A percentile compares a stretch with the other conserved stretches of the same genome.
phyloP scores from a whole-genome alignment of 1,140 invertebrate genomes.

The Maniola jurtina region DNA sequence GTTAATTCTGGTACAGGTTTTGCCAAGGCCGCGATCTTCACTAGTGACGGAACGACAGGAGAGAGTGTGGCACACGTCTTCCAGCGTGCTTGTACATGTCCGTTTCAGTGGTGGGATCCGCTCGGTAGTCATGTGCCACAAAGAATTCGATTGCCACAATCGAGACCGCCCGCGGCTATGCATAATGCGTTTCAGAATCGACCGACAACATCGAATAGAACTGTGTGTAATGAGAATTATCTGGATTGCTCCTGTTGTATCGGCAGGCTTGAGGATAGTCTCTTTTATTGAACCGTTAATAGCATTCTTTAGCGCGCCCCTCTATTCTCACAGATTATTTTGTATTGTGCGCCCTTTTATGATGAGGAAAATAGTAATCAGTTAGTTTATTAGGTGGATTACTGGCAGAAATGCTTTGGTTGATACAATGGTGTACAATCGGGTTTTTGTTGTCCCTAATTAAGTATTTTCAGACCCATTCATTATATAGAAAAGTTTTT shows the following conservation, averaged over 20 bases:
- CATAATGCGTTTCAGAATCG: constrained; percentile 70
- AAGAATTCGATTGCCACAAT: constrained; percentile 51
- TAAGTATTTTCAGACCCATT: background rate
- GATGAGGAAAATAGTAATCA: constrained; percentile 66
- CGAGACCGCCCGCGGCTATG: constrained; percentile 63
- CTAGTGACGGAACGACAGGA: too few relatives aligned
- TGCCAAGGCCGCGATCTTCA: too few relatives aligned
- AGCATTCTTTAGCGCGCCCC: constrained; percentile 66
- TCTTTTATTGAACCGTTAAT: constrained; percentile 64
- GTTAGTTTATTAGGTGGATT: constrained; percentile 67
- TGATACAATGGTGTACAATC: constrained; percentile 15
- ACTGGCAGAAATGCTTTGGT: constrained; percentile 58
- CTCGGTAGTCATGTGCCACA: constrained; percentile 72
- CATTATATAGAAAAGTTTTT: too few relatives aligned
- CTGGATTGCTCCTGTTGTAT: constrained; percentile 73
- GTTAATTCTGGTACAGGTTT: too few relatives aligned
- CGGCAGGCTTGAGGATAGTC: constrained; percentile 58
- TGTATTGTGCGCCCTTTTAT: constrained; percentile 63
- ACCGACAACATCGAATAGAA: constrained; percentile 71
- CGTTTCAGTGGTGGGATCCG: constrained; percentile 28
- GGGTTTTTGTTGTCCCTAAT: background rate
- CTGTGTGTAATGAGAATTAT: constrained; percentile 77
- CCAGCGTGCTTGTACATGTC: constrained; percentile 2
- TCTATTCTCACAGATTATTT: constrained; percentile 66
- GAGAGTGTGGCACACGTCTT: too few relatives aligned